Evolutionary conservation across 37 sponge, comb jelly and placozoan species (phyloP).

Genomic region (Ephydatia muelleri): DNA sequence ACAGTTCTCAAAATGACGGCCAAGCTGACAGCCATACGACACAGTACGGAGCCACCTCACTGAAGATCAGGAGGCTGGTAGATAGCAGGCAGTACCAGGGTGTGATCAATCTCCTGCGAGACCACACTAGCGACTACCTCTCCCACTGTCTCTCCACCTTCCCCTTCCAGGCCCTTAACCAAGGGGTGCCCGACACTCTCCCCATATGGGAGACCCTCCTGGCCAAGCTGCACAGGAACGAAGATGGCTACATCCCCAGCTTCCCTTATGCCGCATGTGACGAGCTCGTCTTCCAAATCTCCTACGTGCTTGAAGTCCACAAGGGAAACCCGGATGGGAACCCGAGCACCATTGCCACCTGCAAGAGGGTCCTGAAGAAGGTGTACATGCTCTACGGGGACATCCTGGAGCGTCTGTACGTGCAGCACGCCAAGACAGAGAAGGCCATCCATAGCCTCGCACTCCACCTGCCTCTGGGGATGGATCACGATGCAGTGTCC

Average conservation of each 20-base stretch:
- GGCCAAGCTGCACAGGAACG: constrained; percentile 57
- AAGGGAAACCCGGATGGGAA: background rate
- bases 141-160: constrained; percentile 61
- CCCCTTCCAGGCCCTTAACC: constrained; percentile 68
- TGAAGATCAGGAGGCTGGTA: constrained; percentile 48
- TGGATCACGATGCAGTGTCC: constrained; percentile 31
- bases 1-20: background rate
- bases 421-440: constrained; percentile 40
- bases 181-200: constrained; percentile 49
- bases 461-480: constrained; percentile 53
- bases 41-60: constrained; percentile 43
- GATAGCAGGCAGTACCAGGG: constrained; percentile 45
- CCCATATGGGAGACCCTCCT: constrained; percentile 78
- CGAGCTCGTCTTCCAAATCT: constrained; percentile 57
- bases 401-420: constrained; percentile 45
- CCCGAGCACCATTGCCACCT: constrained; percentile 14
- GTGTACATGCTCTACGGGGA: constrained; percentile 78
- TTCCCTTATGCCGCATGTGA: constrained; percentile 72
- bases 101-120: constrained; percentile 39
- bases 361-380: constrained; percentile 59
- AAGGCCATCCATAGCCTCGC: constrained; percentile 48
- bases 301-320: constrained; percentile 31
- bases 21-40: background rate
- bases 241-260: constrained; percentile 69
- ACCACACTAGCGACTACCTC: constrained; percentile 44